These are phyloP conservation scores for Euschistus heros DNA, from an alignment of 1,140 invertebrate species.

Conservation along the genomic window DNA sequence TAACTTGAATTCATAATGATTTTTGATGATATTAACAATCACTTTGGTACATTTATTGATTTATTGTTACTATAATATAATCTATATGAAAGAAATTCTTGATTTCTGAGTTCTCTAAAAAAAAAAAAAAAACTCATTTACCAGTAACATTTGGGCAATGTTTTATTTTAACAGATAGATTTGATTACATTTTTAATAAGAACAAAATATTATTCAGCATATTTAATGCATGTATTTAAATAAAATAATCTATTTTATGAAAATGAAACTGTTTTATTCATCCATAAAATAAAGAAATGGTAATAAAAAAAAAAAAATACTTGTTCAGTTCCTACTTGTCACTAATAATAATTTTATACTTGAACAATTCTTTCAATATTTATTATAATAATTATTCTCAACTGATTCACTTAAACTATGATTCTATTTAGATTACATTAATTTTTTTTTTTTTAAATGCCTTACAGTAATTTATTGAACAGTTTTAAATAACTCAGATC, in stretches of 20 bases:
- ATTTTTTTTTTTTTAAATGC: too few relatives aligned
- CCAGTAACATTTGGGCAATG: conserved; percentile 16
- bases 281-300: too few relatives aligned
- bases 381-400: too few relatives aligned
- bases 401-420: too few relatives aligned
- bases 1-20: background rate
- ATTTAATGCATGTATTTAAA: background rate
- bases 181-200: conserved; percentile 11
- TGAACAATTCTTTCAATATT: too few relatives aligned
- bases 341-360: background rate
- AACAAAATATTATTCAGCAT: conserved; percentile 1
- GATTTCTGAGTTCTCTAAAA: conserved; percentile 4
- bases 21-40: conserved; percentile 12
- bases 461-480: too few relatives aligned
- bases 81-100: background rate
- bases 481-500: too few relatives aligned
- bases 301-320: background rate
- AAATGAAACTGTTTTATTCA: too few relatives aligned
- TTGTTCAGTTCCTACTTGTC: conserved; percentile 5
- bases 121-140: conserved; percentile 1
- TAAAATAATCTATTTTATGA: too few relatives aligned
- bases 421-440: too few relatives aligned
- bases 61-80: conserved; percentile 8
- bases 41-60: background rate
- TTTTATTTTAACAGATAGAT: conserved; percentile 18